Evolutionary conservation across 2,797 vertebrate species (phyloP), one percentile per base, ranked within the genome.

Genomic region (Anguilla obscura): DNA sequence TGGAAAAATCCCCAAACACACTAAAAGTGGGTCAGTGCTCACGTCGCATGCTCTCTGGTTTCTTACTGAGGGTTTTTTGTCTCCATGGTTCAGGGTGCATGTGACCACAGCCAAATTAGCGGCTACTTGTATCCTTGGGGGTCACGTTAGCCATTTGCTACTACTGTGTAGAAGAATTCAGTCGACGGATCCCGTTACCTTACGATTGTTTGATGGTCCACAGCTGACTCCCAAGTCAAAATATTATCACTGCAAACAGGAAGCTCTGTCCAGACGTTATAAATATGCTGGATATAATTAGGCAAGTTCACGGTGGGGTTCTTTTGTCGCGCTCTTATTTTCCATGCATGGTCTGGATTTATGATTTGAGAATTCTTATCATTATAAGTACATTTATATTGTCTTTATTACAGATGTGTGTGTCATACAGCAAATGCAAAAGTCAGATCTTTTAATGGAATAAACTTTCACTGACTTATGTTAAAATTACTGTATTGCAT

Each of bases 31-130:
- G 84, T 90, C 90, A 87, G 36, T 76, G 84, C 74, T 83, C 71
- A 87, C 54, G 89, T 69, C 36, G 21, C 87, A 79, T 71, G 48
- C 52, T 36, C 82, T 91, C 87, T 87, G 66, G 74, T 91, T 89
- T 89, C 74, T 88, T 89, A 60, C 33, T 60, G 63, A 27, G 24
- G 63, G 63, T 66, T 71, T 89, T 85, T 48, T 84, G 14, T 86
- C 74, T 69, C 18, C 24, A 40, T 36, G n/a, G 85, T 45, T 45
- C 33, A 36, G 36, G 9, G 33, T 40, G 74, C 24, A 3, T 40
- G 14, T 40, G 12, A 76, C 36, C 40, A 86, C 84, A 54, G 76
- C 56, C 88, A 45, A 88, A 89, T 85, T 86, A 88, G 60, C 85
- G 74, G 74, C 74, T 76, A 40, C 33, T 36, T 21, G 69, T 85